Percentiles rank a stretch among this genome's conserved stretches.
These are phyloP conservation scores for Bradypodion pumilum DNA, from an alignment of 2,797 vertebrate genomes.

Conservation along the genomic window DNA sequence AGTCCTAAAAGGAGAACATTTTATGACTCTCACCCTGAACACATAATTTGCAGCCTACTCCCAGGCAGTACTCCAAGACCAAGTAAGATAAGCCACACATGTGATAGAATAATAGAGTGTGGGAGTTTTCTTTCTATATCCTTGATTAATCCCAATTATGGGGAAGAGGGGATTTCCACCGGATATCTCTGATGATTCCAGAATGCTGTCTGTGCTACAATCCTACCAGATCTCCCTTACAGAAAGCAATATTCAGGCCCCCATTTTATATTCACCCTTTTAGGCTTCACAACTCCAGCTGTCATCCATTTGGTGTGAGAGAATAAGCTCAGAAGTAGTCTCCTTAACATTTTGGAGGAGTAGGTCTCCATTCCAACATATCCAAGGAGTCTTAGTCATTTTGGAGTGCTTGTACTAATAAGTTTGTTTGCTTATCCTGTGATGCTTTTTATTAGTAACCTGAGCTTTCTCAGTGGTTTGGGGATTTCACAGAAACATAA, in stretches of 20 bases:
- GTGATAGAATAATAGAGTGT: neutral
- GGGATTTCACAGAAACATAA: conserved; percentile 65
- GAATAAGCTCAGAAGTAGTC: neutral
- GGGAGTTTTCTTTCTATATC: neutral
- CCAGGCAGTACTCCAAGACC: conserved; percentile 1
- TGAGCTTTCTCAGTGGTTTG: conserved; percentile 55
- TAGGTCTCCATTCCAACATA: conserved; percentile 28
- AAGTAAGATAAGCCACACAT: neutral
- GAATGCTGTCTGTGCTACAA: neutral
- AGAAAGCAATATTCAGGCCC: neutral
- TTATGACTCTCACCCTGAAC: neutral
- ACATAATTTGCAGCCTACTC: neutral
- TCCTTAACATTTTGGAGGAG: neutral
- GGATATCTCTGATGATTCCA: neutral
- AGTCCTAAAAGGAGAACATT: neutral
- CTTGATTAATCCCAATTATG: conserved; percentile 1
- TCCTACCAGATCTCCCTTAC: neutral
- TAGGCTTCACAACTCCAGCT: neutral
- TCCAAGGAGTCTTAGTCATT: conserved; percentile 31
- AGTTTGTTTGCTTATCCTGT: conserved; percentile 60
- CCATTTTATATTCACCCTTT: neutral
- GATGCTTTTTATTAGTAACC: conserved; percentile 67
- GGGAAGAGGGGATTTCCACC: conserved; percentile 27
- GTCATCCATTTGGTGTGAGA: neutral
- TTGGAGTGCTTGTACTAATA: conserved; percentile 61